Percentiles rank a stretch among this genome's conserved stretches.
Evolutionary conservation across 2,797 vertebrate genomes (phyloP).

Genomic region (Pseudochirops corinnae): DNA sequence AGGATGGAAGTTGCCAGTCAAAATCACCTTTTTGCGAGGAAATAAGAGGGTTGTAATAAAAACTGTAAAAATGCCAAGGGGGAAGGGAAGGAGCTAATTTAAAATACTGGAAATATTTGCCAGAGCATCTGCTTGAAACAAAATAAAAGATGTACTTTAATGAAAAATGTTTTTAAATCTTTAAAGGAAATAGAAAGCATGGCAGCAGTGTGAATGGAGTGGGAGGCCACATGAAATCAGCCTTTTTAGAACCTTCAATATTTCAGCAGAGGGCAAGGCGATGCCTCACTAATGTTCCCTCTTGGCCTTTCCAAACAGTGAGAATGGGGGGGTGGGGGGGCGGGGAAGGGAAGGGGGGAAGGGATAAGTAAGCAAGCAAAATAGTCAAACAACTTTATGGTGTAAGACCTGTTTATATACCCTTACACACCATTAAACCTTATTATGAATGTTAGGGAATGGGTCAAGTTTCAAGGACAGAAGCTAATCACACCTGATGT

Average conservation of each 20-base stretch:
- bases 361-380: neutral
- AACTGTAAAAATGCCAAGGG: neutral
- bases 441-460: neutral
- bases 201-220: neutral
- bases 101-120: neutral
- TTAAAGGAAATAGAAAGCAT: neutral
- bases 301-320: neutral
- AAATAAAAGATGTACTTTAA: neutral
- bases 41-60: neutral
- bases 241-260: neutral
- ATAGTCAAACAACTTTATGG: neutral
- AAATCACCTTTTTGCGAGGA: neutral
- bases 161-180: neutral
- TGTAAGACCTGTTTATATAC: constrained; percentile 2
- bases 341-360: fast-evolving
- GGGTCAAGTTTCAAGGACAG: neutral
- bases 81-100: neutral
- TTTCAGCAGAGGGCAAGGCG: neutral
- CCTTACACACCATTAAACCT: neutral
- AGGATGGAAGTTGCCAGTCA: neutral
- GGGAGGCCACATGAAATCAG: neutral
- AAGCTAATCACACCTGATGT: neutral
- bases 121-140: neutral
- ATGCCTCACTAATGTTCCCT: neutral
- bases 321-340: neutral